Evolutionary conservation across 2,797 vertebrate genomes (phyloP).

Genomic region (Erpetoichthys calabaricus): DNA sequence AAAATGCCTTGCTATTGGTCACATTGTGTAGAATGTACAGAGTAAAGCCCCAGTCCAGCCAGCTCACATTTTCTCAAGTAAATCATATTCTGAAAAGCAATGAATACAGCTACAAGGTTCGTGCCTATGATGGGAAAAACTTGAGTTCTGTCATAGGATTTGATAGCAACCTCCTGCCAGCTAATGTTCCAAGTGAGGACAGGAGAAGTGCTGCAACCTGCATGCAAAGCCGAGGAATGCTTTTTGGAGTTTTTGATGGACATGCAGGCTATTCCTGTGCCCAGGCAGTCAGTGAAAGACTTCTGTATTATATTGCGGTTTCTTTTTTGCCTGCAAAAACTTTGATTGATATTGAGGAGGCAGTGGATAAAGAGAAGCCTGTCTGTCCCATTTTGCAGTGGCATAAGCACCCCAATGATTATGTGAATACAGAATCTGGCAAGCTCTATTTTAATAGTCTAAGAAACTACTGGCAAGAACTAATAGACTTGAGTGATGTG

Average conservation of each 20-base stretch:
- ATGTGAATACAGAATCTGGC: constrained; percentile 20
- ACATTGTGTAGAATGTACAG: constrained; percentile 24
- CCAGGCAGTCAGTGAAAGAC: constrained; percentile 36
- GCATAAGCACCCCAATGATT: constrained; percentile 40
- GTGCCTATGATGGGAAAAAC: constrained; percentile 19
- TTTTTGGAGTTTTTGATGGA: constrained; percentile 41
- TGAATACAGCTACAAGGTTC: constrained; percentile 31
- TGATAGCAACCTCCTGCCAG: constrained; percentile 39
- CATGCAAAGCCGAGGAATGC: constrained; percentile 26
- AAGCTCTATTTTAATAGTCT: constrained; percentile 32
- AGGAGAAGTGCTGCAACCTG: constrained; percentile 37
- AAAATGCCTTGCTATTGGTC: neutral
- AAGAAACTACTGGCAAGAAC: constrained; percentile 35
- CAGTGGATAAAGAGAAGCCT: constrained; percentile 30
- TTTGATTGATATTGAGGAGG: constrained; percentile 27
- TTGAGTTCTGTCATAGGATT: constrained; percentile 32
- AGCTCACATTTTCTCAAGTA: constrained; percentile 25
- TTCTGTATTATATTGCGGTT: constrained; percentile 38
- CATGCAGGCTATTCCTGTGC: constrained; percentile 37
- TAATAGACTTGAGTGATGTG: constrained; percentile 20
- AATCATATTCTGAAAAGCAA: constrained; percentile 32
- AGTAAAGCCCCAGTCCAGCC: constrained; percentile 13
- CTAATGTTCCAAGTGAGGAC: constrained; percentile 39
- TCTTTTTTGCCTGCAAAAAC: constrained; percentile 28
- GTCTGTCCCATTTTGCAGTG: constrained; percentile 33